Base-by-base conservation (phyloP, 2,797 vertebrate genomes). In the Benthosema pterotum region DNA sequence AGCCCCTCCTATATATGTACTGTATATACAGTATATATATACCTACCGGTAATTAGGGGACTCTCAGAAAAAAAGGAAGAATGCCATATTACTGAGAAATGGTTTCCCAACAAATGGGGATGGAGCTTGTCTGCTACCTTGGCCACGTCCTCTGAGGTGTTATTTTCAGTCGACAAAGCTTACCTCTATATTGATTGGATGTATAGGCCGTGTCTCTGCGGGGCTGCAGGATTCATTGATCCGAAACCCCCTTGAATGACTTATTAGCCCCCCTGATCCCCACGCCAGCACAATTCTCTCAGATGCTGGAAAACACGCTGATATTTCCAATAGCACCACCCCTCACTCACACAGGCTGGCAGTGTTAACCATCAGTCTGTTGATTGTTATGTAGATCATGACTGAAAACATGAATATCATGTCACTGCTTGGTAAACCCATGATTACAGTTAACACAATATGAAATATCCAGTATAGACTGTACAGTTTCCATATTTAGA, bases 161-260 rank as follows among this genome's bases (percentile, higher is more conserved):
- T 52, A 74, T 69, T 25, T 46, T 57, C 9, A 66, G 64, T 77
- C 74, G 75, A 78, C 68, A 74, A 76, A 72, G 68, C 77, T 65
- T 58, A 61, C 65, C 22, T 57, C 56, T 71, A 74, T 79, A 88
- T 84, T 73, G 82, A 83, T 72, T 71, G 38, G 48, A 58, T 73
- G 65, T 42, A 43, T 17, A 61, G 60, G 12, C 52, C 11, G 2
- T 58, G 70, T 76, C 67, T 78, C 66, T 53, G 69, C 49, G 67
- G 67, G 77, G 66, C 32, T 65, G 64, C 69, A 49, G 74, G 60
- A 42, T 43, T n/a, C 71, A 88, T 88, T 11, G 64, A 90, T 82
- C 71, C 46, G 11, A 0, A 58, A 55, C 19, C 66, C 55, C 9
- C 60, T 38, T 74, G 78, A 66, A 69, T 82, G 69, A 79, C 72